Evolutionary conservation across 2,888 invertebrate genomes (phyloP).

Genomic region (Rhorus exstirpatorius): DNA sequence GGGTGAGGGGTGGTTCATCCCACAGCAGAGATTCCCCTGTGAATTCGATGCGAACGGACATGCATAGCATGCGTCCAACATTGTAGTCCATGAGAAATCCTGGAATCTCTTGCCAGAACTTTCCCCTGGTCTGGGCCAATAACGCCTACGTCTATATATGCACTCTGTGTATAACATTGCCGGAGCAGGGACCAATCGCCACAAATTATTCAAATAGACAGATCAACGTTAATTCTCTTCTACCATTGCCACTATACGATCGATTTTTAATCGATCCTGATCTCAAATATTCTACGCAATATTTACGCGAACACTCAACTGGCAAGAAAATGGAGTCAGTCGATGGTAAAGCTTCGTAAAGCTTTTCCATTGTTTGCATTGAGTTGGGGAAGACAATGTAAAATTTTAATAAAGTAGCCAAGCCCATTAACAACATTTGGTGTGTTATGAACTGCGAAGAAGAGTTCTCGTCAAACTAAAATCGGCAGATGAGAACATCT

Average conservation of each 20-base stretch:
- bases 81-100: constrained; percentile 51
- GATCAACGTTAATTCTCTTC: constrained; percentile 37
- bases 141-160: background rate
- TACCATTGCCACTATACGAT: background rate
- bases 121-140: constrained; percentile 2
- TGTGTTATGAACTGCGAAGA: too few species aligned
- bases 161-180: constrained; percentile 3
- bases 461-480: too few species aligned
- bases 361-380: background rate
- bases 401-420: too few species aligned
- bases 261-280: constrained; percentile 30
- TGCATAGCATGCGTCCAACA: constrained; percentile 40
- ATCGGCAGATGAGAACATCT: too few species aligned
- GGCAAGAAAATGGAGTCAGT: background rate
- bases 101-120: constrained; percentile 34
- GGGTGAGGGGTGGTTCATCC: background rate
- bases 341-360: too few species aligned
- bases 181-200: constrained; percentile 27
- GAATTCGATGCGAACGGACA: constrained; percentile 31
- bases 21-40: constrained; percentile 53
- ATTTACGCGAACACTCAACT: background rate
- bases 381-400: too few species aligned
- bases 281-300: constrained; percentile 46
- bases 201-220: constrained; percentile 67
- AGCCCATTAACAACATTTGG: too few species aligned